phyloP scores from a whole-genome alignment of 2,888 invertebrate species.

The Melanostoma mellinum region DNA sequence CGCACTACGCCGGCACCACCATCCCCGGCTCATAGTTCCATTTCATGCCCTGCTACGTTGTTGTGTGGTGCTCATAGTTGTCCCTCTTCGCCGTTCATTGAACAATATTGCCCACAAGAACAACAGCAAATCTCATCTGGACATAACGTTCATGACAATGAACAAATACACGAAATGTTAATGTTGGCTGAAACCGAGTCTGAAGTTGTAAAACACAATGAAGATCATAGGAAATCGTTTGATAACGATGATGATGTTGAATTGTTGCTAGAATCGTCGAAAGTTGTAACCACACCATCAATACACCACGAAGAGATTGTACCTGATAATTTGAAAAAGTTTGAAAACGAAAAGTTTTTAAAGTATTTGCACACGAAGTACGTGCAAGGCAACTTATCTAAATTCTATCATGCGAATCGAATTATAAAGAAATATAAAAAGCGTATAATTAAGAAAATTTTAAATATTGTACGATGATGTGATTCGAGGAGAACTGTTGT shows the following conservation, averaged over 20 bases:
- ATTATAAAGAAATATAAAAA: slow-evolving; percentile 79
- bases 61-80: slow-evolving; percentile 18
- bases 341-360: slow-evolving; percentile 78
- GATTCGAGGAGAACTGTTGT: background rate
- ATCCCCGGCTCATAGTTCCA: slow-evolving; percentile 23
- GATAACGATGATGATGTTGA: slow-evolving; percentile 31
- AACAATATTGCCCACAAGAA: slow-evolving; percentile 62
- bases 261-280: slow-evolving; percentile 44
- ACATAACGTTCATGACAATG: slow-evolving; percentile 36
- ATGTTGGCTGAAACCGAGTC: slow-evolving; percentile 60
- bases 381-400: slow-evolving; percentile 78
- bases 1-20: slow-evolving; percentile 3
- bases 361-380: slow-evolving; percentile 81
- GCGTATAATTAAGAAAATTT: slow-evolving; percentile 73
- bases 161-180: slow-evolving; percentile 67
- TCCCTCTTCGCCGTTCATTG: slow-evolving; percentile 60
- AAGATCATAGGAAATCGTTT: slow-evolving; percentile 26
- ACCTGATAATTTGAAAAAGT: slow-evolving; percentile 78
- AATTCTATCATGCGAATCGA: slow-evolving; percentile 79
- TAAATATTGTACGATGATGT: slow-evolving; percentile 68
- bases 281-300: slow-evolving; percentile 69
- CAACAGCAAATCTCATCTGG: slow-evolving; percentile 50
- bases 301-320: slow-evolving; percentile 81
- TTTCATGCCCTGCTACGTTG: slow-evolving; percentile 54
- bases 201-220: slow-evolving; percentile 41